A percentile compares a stretch with the other conserved stretches of the same genome.
phyloP scores from a whole-genome alignment of 2,797 vertebrate species.

The Gallinago stenura region DNA sequence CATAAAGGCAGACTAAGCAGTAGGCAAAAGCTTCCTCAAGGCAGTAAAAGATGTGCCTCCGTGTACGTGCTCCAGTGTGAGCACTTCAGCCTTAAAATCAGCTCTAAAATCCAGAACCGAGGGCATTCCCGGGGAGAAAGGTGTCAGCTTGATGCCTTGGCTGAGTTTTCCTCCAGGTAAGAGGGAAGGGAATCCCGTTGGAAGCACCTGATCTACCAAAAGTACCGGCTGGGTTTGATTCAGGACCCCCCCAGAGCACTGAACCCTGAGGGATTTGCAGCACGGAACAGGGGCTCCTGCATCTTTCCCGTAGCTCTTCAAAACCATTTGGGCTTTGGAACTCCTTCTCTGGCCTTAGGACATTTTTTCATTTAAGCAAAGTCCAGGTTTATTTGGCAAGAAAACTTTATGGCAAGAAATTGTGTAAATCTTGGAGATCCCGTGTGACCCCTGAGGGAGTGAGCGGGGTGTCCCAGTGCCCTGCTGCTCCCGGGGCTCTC shows the following conservation, averaged over 20 bases:
- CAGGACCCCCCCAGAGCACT: background rate
- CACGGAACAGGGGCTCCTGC: no score
- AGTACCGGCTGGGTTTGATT: background rate
- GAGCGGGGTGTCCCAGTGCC: background rate
- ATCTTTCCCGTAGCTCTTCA: background rate
- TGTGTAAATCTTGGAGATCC: background rate
- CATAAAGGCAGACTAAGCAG: background rate
- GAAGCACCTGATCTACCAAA: background rate
- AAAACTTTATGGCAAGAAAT: accelerated
- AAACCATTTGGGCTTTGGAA: background rate
- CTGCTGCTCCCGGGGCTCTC: background rate
- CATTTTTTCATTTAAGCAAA: background rate
- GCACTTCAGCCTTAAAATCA: background rate
- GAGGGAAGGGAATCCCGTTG: background rate
- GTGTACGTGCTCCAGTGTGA: accelerated
- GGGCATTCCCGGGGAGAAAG: background rate
- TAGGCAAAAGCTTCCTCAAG: background rate
- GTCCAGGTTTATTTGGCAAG: background rate
- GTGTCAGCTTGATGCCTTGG: background rate
- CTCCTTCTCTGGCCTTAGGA: background rate
- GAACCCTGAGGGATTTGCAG: background rate
- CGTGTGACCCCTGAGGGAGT: background rate
- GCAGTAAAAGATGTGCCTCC: background rate
- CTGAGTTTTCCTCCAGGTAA: no score
- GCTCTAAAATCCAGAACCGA: background rate